phyloP scores from a whole-genome alignment of 2,888 invertebrate species.

The Lasioglossum leucozonium region DNA sequence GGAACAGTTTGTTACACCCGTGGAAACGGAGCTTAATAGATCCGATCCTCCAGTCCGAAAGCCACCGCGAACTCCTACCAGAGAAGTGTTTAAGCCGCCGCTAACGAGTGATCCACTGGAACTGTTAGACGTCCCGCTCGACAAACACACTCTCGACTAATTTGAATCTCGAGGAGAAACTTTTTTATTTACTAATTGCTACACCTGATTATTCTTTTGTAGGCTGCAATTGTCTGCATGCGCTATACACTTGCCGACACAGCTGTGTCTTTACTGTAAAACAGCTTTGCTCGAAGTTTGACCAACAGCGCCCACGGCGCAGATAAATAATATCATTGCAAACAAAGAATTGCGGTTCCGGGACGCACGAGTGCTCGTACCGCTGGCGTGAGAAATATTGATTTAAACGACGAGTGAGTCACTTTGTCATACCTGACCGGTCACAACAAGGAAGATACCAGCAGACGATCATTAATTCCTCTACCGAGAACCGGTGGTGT shows the following conservation, averaged over 20 bases:
- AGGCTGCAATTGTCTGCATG: too few species aligned
- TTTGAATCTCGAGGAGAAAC: too few species aligned
- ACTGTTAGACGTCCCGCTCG: too few species aligned
- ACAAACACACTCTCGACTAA: too few species aligned
- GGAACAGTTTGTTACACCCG: background rate
- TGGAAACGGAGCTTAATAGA: background rate
- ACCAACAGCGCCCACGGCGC: background rate
- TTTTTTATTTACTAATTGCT: too few species aligned
- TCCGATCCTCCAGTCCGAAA: background rate
- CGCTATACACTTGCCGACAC: too few species aligned
- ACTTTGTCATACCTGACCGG: background rate
- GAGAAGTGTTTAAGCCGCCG: background rate
- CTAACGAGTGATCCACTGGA: background rate
- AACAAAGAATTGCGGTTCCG: background rate
- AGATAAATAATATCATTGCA: background rate
- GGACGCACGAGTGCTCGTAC: background rate
- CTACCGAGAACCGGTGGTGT: background rate
- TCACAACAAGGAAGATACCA: background rate
- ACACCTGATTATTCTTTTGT: too few species aligned
- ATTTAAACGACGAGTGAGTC: background rate
- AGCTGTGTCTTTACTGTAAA: too few species aligned
- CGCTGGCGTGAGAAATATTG: background rate
- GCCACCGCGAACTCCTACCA: background rate
- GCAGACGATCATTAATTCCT: constrained; percentile 7
- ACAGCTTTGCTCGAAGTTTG: background rate